Evolutionary conservation across 2,888 invertebrate species (phyloP), one percentile per base, ranked within the genome.

Genomic region (Lithophane semibrunnea): DNA sequence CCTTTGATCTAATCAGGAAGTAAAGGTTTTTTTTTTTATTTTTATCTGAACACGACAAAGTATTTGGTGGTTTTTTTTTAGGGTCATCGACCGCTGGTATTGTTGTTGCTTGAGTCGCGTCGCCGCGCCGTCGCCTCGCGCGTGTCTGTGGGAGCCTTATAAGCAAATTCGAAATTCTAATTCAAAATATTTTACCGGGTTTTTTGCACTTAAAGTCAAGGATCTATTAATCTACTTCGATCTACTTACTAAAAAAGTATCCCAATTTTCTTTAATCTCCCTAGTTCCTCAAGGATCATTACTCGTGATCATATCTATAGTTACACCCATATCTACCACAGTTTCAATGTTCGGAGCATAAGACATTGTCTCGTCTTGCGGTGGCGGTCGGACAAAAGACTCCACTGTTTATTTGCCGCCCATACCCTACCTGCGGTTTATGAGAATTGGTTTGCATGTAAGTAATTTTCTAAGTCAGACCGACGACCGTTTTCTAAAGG

Each of bases 381-480:
- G 96, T 92, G 94, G 95, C 94, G 94, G 93, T 88, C 88, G 92
- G 91, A 92, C 94, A 94, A 95, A 95, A 94, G 94, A 87, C 92
- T 93, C 90, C 91, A 90, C 91, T 93, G 94, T 95, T 94, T 95
- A 95, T 96, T 94, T 94, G 94, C 92, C 88, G 94, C 91, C 92
- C 93, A 93, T 93, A 92, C 93, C 92, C 88, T 88, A 90, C 92
- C 94, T 96, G 96, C 94, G 96, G 96, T 96, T 90, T 92, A 89
- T 82, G 92, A 90, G 92, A 93, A 96, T 95, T 96, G 94, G 83
- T 94, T 90, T 94, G 92, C 94, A 92, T 96, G 95, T 95, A 96
- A 95, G 95, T 95, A 94, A 96, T 96, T 95, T 96, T 96, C 96
- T 96, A 96, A 96, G 91, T 91, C 92, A 87, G 90, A 91, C 92